Base-by-base conservation (phyloP, 92 coral and sea anemone species). In the Bergia puertoricense region DNA sequence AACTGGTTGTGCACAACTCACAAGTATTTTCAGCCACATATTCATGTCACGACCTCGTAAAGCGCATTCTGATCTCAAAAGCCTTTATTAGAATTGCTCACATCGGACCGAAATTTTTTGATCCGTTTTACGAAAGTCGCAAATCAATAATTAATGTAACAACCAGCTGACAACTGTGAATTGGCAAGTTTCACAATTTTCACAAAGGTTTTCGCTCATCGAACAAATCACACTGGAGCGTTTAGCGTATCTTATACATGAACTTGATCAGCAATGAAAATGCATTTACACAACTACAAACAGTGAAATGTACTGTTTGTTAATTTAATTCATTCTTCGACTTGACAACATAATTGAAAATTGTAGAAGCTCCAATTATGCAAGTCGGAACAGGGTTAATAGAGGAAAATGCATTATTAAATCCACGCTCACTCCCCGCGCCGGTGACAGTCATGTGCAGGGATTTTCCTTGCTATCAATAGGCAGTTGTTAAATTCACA, bases 211-310 rank as follows among this genome's bases (percentile, higher is more conserved):
- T 69, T 23, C 75, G 75, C 75, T 69, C 36, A 14, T 69, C 75
- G 8, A 23, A 69, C 37, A 69, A 69, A 69, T 69, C 75, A 22
- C 75, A 69, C 75, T 69, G 75, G 75, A 69, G 75, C 37, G 75
- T 69, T 69, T 14, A 69, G 75, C 75, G 74, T 69, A 69, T 69
- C 74, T 69, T 69, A 69, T 14, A 69, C 74, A 3, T 69, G 38
- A 69, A 69, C 74, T 69, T 2, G 74, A 69, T 18, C 38, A 69
- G 38, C 74, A 69, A 23, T 69, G 74, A 69, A 69, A 69, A 69
- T 69, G 74, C 74, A 69, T 69, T 69, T 69, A 69, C 74, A 69
- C 74, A 69, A 18, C 74, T 18, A 23, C 73, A 66, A 69, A 69
- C 74, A 69, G 38, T 2, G 74, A 69, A 69, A 69, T 23, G 38